phyloP scores from a whole-genome alignment of 2,113 vertebrate genomes.

The Hylia prasina region DNA sequence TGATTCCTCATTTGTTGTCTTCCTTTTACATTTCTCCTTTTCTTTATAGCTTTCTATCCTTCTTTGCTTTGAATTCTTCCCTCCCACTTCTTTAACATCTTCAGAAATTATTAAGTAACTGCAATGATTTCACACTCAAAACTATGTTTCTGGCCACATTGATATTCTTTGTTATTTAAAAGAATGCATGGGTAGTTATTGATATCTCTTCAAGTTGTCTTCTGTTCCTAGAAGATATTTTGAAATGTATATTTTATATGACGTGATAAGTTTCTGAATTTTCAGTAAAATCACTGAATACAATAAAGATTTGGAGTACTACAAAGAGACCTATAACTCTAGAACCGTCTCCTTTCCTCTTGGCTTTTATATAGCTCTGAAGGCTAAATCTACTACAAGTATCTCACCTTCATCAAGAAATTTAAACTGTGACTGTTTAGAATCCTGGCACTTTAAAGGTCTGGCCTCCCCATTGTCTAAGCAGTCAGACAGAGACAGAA shows the following conservation, averaged over 20 bases:
- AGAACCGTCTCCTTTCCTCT: not conserved
- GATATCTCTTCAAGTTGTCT: not conserved
- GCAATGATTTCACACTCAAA: not conserved
- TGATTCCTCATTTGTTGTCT: not conserved
- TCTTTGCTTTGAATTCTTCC: not conserved
- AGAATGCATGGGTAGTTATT: not conserved
- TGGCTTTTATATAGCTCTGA: not conserved
- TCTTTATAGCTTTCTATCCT: not conserved
- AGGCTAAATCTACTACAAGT: not conserved
- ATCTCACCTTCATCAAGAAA: not conserved
- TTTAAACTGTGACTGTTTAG: not conserved
- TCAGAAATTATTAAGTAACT: not conserved
- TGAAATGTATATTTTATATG: not conserved
- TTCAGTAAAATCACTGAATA: not conserved
- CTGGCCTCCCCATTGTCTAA: not conserved
- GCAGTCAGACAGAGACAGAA: rapidly evolving
- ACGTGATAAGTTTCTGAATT: not conserved
- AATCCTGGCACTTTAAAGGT: not conserved
- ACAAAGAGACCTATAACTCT: not conserved
- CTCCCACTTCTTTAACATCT: not conserved
- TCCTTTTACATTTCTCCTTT: not conserved
- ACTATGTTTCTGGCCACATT: not conserved
- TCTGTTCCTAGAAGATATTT: not conserved
- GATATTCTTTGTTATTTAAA: not conserved
- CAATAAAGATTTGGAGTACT: not conserved